Evolutionary conservation across 2,797 vertebrate genomes (phyloP).

Genomic region (Ctenopoma kingsleyae): DNA sequence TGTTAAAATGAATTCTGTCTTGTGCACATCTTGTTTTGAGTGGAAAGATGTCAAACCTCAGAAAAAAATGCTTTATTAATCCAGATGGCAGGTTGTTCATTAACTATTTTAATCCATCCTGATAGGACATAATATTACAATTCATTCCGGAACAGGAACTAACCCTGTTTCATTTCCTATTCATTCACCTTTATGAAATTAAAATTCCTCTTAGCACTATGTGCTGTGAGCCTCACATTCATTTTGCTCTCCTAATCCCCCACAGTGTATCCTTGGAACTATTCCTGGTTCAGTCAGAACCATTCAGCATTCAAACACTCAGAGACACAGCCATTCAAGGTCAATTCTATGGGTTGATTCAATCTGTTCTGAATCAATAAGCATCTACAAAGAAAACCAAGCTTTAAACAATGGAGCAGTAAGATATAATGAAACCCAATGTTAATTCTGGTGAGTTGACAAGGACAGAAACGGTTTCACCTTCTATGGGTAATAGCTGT

Average conservation of each 20-base stretch:
- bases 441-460: constrained; percentile 16
- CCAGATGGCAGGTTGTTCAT: neutral
- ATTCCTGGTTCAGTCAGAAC: constrained; percentile 53
- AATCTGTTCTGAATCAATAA: constrained; percentile 68
- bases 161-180: constrained; percentile 21
- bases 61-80: neutral
- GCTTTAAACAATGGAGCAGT: constrained; percentile 22
- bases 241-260: constrained; percentile 16
- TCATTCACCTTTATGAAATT: constrained; percentile 27
- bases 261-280: constrained; percentile 44
- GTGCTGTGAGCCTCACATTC: constrained; percentile 9
- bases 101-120: constrained; percentile 7
- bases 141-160: constrained; percentile 34
- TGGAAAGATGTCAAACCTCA: neutral
- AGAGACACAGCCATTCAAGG: constrained; percentile 53
- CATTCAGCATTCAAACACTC: constrained; percentile 53
- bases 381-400: constrained; percentile 43
- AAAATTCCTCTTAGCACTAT: constrained; percentile 4
- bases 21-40: neutral
- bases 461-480: constrained; percentile 31
- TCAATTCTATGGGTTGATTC: constrained; percentile 52
- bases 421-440: constrained; percentile 6
- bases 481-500: constrained; percentile 31
- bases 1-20: neutral
- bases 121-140: neutral